phyloP scores from a whole-genome alignment of 2,888 invertebrate genomes.

The Plebejus anna region DNA sequence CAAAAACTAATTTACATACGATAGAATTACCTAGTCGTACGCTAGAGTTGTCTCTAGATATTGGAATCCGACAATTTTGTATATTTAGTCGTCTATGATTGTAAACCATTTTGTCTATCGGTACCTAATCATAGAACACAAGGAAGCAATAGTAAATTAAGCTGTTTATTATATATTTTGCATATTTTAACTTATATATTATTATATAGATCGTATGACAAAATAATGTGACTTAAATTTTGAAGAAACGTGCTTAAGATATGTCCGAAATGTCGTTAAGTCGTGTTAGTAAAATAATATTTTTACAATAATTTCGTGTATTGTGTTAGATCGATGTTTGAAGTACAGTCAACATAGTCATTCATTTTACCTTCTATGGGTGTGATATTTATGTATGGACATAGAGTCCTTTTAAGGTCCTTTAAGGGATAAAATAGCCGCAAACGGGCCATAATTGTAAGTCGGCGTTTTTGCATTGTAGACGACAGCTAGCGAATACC shows the following conservation, averaged over 20 bases:
- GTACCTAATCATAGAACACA: neutral
- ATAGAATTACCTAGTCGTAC: neutral
- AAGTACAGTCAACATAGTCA: conserved; percentile 3
- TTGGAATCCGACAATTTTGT: neutral
- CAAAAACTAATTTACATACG: conserved; percentile 10
- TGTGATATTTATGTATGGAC: neutral
- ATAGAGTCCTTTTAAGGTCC: neutral
- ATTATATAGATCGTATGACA: conserved; percentile 2
- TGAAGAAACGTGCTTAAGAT: neutral
- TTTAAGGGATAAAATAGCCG: neutral
- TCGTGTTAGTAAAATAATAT: conserved; percentile 32
- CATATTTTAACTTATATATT: conserved; percentile 23
- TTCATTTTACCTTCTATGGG: neutral
- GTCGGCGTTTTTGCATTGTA: conserved; percentile 38
- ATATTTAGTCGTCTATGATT: neutral
- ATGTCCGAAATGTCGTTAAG: conserved; percentile 11
- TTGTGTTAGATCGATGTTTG: conserved; percentile 35
- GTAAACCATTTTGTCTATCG: neutral
- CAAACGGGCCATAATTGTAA: neutral
- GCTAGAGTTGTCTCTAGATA: conserved; percentile 14
- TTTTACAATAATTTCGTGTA: conserved; percentile 36
- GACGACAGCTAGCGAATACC: conserved; percentile 41
- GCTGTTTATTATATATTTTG: conserved; percentile 22
- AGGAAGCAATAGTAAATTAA: conserved; percentile 23
- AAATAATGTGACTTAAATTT: conserved; percentile 5